Evolutionary conservation across 2,113 vertebrate species (phyloP).

Genomic region (Ginglymostoma cirratum): DNA sequence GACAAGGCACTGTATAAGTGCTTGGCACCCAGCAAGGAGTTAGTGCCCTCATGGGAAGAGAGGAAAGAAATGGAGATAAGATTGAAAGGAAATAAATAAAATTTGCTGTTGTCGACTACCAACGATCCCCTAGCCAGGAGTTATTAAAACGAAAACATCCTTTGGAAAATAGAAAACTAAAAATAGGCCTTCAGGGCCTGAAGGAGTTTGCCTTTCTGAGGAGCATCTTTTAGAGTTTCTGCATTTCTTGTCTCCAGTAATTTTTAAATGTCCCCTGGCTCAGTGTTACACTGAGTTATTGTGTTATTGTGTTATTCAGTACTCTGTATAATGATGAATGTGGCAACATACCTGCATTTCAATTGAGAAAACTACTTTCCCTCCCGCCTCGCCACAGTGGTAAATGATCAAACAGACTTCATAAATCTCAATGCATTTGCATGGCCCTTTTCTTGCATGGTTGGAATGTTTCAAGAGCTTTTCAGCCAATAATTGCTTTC

Average conservation of each 20-base stretch:
- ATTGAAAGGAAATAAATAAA: constrained; percentile 7
- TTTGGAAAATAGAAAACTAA: background rate
- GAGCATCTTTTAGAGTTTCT: background rate
- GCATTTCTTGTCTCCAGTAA: background rate
- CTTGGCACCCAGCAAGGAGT: constrained; percentile 12
- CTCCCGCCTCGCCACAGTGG: background rate
- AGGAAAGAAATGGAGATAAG: background rate
- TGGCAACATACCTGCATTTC: background rate
- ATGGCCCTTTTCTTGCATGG: background rate
- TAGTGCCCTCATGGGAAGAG: background rate
- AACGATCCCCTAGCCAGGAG: background rate
- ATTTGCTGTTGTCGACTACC: background rate
- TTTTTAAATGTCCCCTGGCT: background rate
- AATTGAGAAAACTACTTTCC: background rate
- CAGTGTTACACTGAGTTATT: no score
- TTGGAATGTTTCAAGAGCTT: background rate
- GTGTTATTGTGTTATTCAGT: background rate
- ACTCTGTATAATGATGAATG: background rate
- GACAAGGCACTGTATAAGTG: background rate
- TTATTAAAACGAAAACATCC: background rate
- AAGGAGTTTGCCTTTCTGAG: background rate
- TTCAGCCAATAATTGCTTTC: background rate
- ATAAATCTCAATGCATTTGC: background rate
- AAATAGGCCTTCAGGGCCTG: background rate
- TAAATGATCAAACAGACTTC: background rate